Base-by-base conservation (phyloP, 2,888 invertebrate species). In the Prosopocoilus inquinatus region DNA sequence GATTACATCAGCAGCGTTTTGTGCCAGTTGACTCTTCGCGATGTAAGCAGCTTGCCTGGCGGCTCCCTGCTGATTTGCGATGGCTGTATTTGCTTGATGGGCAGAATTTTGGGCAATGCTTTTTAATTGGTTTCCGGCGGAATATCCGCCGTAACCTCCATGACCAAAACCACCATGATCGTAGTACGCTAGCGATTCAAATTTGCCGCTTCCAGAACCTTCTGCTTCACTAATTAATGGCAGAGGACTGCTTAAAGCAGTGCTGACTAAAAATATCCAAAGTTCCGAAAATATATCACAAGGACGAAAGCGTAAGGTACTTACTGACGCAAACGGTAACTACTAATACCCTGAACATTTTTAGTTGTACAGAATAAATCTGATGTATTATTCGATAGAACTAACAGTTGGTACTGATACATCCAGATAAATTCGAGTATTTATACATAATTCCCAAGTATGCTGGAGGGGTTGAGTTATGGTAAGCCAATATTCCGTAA, bases 201-300 rank as follows among this genome's bases (percentile, higher is more conserved):
- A 58, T 51, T 47, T 49, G 48, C 58, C 60, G 11, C 60, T 58
- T n/a, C 60, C 64, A 45, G 64, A 62, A 34, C 60, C 62, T 34
- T 64, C 41, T 41, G 16, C 12, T 13, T 41, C 41, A 41, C 41
- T 16, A 15, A 11, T 2, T n/a, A n/a, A 9, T 41, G 13, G 41
- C 15, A 13, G 15, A 41, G 15, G 15, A 41, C 3, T 15, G 15
- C 41, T 15, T 15, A 41, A 41, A 41, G 9, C 16, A n/a, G 16
- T 7, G 8, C 3, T 13, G 13, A 16, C 15, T 11, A 15, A 9
- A 41, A 41, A 28, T 2, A 4, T 3, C 4, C 12, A 12, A 38
- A 34, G 8, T 13, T 12, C 7, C 2, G 38, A 4, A 11, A 11
- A 38, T 1, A 8, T 38, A 38, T 38, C 1, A 9, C 7, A 12